Evolutionary conservation across 1,140 invertebrate genomes (phyloP).

Genomic region (Drosophila nikananu): DNA sequence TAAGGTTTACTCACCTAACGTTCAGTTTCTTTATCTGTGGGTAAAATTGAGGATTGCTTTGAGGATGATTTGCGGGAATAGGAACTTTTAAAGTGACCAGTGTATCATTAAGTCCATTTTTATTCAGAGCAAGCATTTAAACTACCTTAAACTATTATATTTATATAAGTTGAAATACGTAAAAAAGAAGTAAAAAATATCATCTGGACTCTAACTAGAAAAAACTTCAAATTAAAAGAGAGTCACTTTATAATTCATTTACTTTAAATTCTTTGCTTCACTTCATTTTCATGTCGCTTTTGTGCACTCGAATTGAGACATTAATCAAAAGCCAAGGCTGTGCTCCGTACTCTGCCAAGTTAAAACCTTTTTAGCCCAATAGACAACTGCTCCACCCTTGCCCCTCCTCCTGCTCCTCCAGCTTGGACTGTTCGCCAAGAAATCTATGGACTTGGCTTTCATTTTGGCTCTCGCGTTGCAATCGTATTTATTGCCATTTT

Average conservation of each 20-base stretch:
- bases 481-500: conserved; percentile 14
- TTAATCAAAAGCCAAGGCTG: conserved; percentile 15
- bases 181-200: no score
- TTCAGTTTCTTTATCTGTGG: neutral
- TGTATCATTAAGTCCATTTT: neutral
- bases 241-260: neutral
- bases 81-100: no score
- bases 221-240: neutral
- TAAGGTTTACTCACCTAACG: neutral
- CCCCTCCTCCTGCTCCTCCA: neutral
- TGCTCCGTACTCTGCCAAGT: neutral
- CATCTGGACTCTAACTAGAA: no score
- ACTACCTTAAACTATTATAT: no score
- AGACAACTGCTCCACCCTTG: conserved; percentile 3
- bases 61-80: neutral
- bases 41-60: neutral
- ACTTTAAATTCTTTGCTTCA: neutral
- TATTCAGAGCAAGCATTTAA: neutral
- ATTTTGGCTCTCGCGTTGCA: conserved; percentile 19
- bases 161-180: no score
- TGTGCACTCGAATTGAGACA: conserved; percentile 17
- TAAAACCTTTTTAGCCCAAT: conserved; percentile 21
- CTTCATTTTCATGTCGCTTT: neutral
- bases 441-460: conserved; percentile 24
- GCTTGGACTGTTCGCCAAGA: neutral